Evolutionary conservation across 2,113 vertebrate genomes (phyloP), one percentile per base, ranked within the genome.

Genomic region (Elgaria multicarinata): DNA sequence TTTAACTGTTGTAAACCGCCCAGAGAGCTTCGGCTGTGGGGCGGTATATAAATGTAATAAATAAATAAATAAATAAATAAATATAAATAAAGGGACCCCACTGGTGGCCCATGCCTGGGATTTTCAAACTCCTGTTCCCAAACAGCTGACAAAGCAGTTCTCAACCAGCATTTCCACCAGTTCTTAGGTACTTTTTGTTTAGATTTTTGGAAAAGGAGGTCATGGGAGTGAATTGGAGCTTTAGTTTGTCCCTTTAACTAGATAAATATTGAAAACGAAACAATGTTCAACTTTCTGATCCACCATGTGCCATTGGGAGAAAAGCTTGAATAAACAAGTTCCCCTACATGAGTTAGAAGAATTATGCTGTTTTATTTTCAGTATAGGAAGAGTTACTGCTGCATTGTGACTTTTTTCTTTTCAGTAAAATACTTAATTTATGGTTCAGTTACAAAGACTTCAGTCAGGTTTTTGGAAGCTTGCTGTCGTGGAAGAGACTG

Each of bases 321-420:
- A 39, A 20, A 8, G 42, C 33, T 80, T 67, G 14, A 3, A 71
- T 58, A 81, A 85, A 46, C 58, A 87, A 88, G 3, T 24, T n/a
- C 0, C 0, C 36, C 64, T 42, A 4, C 0, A 0, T 24, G n/a
- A 81, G 77, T 58, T 84, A 0, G 0, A 0, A 14, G 0, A 0
- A 14, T 78, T 55, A 50, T 46, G 9, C 8, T 24, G 28, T 46
- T 91, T 83, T 44, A 36, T 87, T 88, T 69, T 64, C 36, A 58
- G 26, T 4, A 8, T 39, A 75, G 55, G 64, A 33, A 44, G 31
- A 20, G 39, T 79, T 90, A 14, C 83, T 90, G 83, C 89, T 93
- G 67, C 53, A 33, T 79, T 3, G 0, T 24, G 89, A 67, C 3
- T 58, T 84, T 85, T 79, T 85, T 88, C 62, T 46, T 72, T 69